Evolutionary conservation across 2,113 vertebrate species (phyloP).

Genomic region (Agapornis roseicollis): DNA sequence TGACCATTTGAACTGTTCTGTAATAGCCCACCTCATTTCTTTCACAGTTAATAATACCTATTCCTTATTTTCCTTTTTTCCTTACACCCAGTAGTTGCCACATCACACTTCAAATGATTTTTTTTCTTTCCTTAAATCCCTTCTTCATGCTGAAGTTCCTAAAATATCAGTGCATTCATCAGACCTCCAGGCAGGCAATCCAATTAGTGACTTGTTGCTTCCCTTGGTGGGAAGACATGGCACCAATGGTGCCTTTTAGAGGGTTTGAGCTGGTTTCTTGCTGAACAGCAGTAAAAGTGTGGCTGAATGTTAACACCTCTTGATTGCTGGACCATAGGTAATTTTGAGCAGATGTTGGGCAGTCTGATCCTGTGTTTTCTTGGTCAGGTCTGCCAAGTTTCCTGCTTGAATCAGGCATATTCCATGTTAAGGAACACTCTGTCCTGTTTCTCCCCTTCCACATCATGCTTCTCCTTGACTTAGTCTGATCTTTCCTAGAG

Average conservation of each 20-base stretch:
- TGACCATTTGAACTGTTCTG: slow-evolving; percentile 56
- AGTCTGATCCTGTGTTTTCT: background rate
- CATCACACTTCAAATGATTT: background rate
- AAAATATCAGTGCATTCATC: background rate
- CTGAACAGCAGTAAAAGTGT: background rate
- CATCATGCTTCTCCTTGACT: background rate
- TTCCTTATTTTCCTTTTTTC: background rate
- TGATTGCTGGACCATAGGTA: background rate
- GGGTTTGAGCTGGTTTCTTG: background rate
- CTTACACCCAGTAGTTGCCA: background rate
- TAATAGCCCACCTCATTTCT: slow-evolving; percentile 30
- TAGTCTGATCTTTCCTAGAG: background rate
- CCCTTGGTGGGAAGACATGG: background rate
- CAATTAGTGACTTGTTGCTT: background rate
- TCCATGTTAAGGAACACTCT: background rate
- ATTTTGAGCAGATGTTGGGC: slow-evolving; percentile 19
- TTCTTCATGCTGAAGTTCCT: background rate
- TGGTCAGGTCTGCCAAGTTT: background rate
- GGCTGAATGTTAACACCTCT: background rate
- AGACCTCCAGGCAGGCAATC: background rate
- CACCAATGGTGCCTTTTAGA: background rate
- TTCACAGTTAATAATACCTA: slow-evolving; percentile 1
- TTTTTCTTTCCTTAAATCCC: background rate
- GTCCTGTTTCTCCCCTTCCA: background rate
- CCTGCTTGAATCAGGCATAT: background rate